Base-by-base conservation (phyloP, 2,888 invertebrate species). In the Drosophila anomelani region DNA sequence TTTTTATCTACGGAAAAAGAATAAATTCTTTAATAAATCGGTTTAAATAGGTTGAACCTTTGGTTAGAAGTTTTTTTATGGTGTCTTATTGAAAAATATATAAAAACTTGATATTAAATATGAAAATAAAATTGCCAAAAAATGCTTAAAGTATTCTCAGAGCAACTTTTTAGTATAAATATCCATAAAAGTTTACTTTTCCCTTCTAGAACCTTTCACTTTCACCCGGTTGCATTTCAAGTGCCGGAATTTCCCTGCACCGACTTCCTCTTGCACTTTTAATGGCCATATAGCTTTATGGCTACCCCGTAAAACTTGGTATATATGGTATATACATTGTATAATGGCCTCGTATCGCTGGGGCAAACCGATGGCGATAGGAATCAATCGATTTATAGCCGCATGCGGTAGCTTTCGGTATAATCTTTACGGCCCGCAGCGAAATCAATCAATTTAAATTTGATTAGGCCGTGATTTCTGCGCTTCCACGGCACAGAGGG, bases 361-460 rank as follows among this genome's bases (percentile, higher is more conserved):
- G 7, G 7, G 20, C 13, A 17, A 44, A 47, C 29, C 26, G 34
- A 20, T 17, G 26, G 26, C 39, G 62, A 66, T 68, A 43, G 36
- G 20, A 66, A 66, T 55, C 53, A 66, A 57, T 66, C 66, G 57
- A 67, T 68, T 56, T 68, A 68, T 64, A 41, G 66, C 55, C 47
- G 38, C 41, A 10, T 54, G 54, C 46, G n/a, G 20, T 57, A 20
- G 15, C 51, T 15, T 53, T 53, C 13, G 23, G 15, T 15, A 36
- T 53, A 58, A 64, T 75, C 75, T 76, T 76, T 76, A 76, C 53
- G 63, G 69, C 39, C 43, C 29, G 36, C 44, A 47, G 34, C 44
- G 34, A 70, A 76, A 76, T 69, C 76, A 71, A 87, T 85, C 80
- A 82, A 85, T 87, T 87, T 82, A 82, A 87, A 85, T 80, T 87